These are phyloP conservation scores for Capricornis sumatraensis DNA, from an alignment of 2,113 vertebrate genomes.

Conservation along the genomic window DNA sequence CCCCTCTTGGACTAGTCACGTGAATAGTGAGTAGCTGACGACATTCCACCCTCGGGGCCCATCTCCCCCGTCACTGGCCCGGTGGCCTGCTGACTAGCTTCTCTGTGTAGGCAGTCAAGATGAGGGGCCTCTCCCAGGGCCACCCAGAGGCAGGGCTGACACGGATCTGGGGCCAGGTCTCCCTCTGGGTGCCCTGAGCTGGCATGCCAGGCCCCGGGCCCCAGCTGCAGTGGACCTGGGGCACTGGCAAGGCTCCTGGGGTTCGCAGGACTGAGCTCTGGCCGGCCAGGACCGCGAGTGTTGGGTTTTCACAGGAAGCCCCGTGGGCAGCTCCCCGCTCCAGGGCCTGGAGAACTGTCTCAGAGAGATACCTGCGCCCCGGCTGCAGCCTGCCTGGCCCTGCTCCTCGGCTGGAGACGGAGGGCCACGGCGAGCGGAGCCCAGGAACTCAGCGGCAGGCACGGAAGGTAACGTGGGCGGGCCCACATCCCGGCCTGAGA, in stretches of 20 bases:
- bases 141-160: neutral
- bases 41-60: neutral
- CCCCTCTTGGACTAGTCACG: neutral
- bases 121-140: neutral
- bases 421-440: neutral
- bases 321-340: conserved; percentile 26
- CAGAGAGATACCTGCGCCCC: conserved; percentile 27
- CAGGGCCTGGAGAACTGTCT: conserved; percentile 66
- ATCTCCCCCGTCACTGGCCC: neutral
- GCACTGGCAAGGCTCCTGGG: neutral
- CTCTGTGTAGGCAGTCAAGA: neutral
- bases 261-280: neutral
- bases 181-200: rapidly evolving
- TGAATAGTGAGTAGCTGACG: neutral
- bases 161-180: neutral
- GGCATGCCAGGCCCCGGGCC: neutral
- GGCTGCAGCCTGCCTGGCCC: neutral
- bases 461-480: conserved; percentile 47
- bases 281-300: rapidly evolving
- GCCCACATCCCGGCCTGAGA: neutral
- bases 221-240: too few species aligned
- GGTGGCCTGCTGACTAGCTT: neutral
- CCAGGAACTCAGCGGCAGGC: neutral
- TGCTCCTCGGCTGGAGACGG: neutral
- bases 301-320: conserved; percentile 42